Conservation (phyloP, 2,888 invertebrate genomes). For the Ormyrus rosae region DNA sequence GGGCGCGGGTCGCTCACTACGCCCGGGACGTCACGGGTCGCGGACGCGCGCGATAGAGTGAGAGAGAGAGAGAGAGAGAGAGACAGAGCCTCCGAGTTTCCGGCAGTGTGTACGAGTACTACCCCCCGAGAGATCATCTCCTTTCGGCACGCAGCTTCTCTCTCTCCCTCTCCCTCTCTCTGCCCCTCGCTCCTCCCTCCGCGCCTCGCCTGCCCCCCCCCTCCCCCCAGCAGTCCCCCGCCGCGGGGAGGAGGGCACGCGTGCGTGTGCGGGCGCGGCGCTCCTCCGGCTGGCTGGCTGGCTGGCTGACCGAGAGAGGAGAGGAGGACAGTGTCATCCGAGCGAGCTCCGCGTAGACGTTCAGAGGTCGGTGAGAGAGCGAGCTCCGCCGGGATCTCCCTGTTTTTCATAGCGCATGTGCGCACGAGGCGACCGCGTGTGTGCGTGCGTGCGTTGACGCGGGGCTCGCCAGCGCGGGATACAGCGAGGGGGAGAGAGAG, state of each 20-base stretch:
- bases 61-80: neutral
- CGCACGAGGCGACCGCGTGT: neutral
- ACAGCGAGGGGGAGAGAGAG: neutral
- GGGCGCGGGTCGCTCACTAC: constrained; percentile 71
- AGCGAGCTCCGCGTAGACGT: no score
- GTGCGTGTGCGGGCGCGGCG: constrained; percentile 8
- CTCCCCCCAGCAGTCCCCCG: no score
- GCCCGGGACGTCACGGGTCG: constrained; percentile 74
- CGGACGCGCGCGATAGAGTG: constrained; percentile 47
- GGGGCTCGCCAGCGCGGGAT: neutral
- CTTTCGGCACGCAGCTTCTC: neutral
- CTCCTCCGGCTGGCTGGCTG: neutral
- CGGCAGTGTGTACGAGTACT: constrained; percentile 22
- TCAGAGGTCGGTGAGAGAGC: neutral
- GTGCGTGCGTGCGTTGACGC: neutral
- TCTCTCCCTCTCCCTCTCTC: neutral
- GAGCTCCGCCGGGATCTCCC: neutral
- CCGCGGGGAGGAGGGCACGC: no score
- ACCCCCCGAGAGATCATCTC: neutral
- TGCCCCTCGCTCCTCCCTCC: neutral
- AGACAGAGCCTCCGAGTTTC: constrained; percentile 11
- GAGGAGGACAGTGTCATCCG: no score
- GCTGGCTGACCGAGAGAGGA: no score
- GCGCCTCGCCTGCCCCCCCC: no score
- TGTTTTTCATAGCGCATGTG: neutral